Percentiles rank a stretch among this genome's conserved stretches.
Conservation (phyloP, 2,797 vertebrate species). For the Epinephelus awoara region DNA sequence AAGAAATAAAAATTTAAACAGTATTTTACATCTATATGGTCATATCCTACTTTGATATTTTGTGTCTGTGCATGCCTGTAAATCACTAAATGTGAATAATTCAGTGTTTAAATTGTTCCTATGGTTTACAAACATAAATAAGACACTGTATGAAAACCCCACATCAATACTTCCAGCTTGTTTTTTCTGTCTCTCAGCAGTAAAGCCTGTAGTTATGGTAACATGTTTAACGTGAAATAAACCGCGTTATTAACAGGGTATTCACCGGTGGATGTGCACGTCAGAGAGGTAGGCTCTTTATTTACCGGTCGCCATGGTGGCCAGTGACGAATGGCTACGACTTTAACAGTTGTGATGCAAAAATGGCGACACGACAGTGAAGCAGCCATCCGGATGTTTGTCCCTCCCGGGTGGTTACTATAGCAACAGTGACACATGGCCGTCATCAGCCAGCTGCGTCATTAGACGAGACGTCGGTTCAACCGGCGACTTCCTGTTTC, state of each 20-base stretch:
- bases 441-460: slow-evolving; percentile 78
- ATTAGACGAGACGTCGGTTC: slow-evolving; percentile 68
- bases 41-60: too few species aligned
- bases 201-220: neutral
- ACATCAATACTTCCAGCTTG: neutral
- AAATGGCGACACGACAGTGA: slow-evolving; percentile 14
- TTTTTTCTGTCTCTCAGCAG: neutral
- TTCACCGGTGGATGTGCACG: neutral
- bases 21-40: too few species aligned
- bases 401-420: slow-evolving; percentile 56
- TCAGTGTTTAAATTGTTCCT: neutral
- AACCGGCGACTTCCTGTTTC: slow-evolving; percentile 84
- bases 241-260: neutral
- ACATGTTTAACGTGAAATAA: neutral
- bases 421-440: slow-evolving; percentile 63
- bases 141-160: too few species aligned
- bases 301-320: slow-evolving; percentile 19
- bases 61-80: neutral
- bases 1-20: too few species aligned
- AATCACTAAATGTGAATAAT: neutral
- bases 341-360: too few species aligned
- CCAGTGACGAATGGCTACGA: neutral
- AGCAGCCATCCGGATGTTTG: slow-evolving; percentile 69
- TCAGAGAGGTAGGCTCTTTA: slow-evolving; percentile 6
- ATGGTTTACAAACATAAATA: neutral